Base-by-base conservation (phyloP, 2,888 invertebrate genomes). In the Leucoptera coffeella region DNA sequence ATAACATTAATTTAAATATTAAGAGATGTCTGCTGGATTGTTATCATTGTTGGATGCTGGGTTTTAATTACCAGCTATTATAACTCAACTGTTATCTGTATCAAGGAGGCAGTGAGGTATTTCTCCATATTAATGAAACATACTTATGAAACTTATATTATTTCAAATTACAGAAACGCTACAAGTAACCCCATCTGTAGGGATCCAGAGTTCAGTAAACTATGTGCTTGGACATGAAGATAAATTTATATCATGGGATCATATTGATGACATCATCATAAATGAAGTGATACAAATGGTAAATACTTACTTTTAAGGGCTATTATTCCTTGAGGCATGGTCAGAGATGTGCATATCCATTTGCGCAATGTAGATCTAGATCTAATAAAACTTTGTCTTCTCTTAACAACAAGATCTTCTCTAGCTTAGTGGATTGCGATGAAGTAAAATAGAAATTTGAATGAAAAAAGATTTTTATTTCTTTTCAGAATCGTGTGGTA, bases 201-300 rank as follows among this genome's bases (percentile, higher is more conserved):
- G 72, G 2, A 50, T 72, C 22, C 67, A 69, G 34, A 56, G 50
- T 35, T 51, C 65, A 3, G 47, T 59, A 2, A 59, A 65, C 30
- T 72, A 62, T 59, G 58, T 65, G 2, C 51, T 41, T 32, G 64
- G 67, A 2, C 41, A 44, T 35, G 56, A 64, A 38, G 53, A 59
- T 26, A 43, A 45, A 10, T 72, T 61, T 36, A 46, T 71, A 3
- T 50, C 64, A 10, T 72, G 72, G 72, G 36, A 51, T 4, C 49
- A 42, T 33, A 49, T 72, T 32, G 59, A 67, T 36, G 67, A 67
- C 46, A 49, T 72, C 21, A 56, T 72, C 14, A 71, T 72, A 17
- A 67, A 69, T 47, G 72, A 72, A 56, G 69, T 69, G 26, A 50
- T 72, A 25, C 56, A 61, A 43, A 41, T 59, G 49, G 72, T 72